Conservation (phyloP, 2,113 vertebrate species). For the Rhadina sibilatrix region DNA sequence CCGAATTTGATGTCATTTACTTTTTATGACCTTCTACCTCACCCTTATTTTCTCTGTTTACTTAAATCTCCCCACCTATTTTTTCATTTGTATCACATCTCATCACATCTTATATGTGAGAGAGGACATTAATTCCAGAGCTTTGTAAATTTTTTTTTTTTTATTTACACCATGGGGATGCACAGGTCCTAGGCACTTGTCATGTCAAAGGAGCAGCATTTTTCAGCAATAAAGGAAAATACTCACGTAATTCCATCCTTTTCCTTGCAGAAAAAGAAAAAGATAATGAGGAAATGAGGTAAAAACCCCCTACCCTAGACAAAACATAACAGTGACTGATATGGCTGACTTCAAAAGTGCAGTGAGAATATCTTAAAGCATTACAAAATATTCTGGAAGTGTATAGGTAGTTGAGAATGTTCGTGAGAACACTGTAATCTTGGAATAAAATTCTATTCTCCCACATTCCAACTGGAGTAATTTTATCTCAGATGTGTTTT, state of each 20-base stretch:
- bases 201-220: neutral
- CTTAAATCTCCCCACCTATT: neutral
- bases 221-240: neutral
- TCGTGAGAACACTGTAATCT: neutral
- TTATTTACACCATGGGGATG: neutral
- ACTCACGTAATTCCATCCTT: neutral
- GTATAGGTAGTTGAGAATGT: neutral
- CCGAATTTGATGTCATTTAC: neutral
- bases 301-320: neutral
- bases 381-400: neutral
- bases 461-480: neutral
- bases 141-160: neutral
- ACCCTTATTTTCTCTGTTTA: neutral
- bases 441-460: conserved; percentile 14
- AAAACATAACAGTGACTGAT: neutral
- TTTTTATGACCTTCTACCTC: neutral
- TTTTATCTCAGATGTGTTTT: conserved; percentile 16
- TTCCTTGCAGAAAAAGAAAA: neutral
- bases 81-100: neutral
- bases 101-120: neutral
- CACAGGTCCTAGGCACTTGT: neutral
- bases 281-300: neutral
- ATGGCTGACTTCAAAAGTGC: neutral
- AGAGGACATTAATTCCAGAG: neutral
- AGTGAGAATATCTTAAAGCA: conserved; percentile 7